phyloP scores from a whole-genome alignment of 1,140 invertebrate genomes.

The Drosophila athabasca region DNA sequence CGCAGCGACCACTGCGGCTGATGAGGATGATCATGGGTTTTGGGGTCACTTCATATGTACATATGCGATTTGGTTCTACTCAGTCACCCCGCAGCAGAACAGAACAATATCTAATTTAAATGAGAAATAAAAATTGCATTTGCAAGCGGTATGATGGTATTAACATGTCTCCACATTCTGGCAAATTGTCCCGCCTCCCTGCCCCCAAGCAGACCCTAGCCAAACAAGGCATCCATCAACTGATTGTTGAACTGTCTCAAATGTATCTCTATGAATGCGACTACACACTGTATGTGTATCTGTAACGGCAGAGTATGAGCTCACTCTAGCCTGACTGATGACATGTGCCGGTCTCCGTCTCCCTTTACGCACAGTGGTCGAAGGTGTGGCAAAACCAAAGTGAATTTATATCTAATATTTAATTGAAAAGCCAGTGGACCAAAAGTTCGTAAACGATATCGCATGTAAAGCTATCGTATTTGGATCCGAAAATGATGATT shows the following conservation, averaged over 20 bases:
- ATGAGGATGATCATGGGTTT: slow-evolving; percentile 4
- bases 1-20: background rate
- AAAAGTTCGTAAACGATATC: no score
- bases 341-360: slow-evolving; percentile 26
- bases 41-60: slow-evolving; percentile 6
- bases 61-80: background rate
- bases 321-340: slow-evolving; percentile 49
- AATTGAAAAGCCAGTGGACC: no score
- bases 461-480: no score
- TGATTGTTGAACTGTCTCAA: slow-evolving; percentile 41
- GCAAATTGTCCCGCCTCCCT: slow-evolving; percentile 14
- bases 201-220: background rate
- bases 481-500: no score
- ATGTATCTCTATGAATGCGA: slow-evolving; percentile 42
- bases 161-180: slow-evolving; percentile 20
- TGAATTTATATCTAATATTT: background rate
- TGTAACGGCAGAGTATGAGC: slow-evolving; percentile 17
- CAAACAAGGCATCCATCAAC: slow-evolving; percentile 49
- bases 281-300: slow-evolving; percentile 12
- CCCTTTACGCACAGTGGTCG: slow-evolving; percentile 11
- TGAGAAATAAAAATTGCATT: slow-evolving; percentile 6
- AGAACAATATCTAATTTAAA: slow-evolving; percentile 6
- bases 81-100: background rate
- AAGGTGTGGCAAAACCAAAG: no score
- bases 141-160: background rate